These are phyloP conservation scores for Halcyon leucocephala DNA, from an alignment of 2,797 vertebrate species.

Conservation along the genomic window DNA sequence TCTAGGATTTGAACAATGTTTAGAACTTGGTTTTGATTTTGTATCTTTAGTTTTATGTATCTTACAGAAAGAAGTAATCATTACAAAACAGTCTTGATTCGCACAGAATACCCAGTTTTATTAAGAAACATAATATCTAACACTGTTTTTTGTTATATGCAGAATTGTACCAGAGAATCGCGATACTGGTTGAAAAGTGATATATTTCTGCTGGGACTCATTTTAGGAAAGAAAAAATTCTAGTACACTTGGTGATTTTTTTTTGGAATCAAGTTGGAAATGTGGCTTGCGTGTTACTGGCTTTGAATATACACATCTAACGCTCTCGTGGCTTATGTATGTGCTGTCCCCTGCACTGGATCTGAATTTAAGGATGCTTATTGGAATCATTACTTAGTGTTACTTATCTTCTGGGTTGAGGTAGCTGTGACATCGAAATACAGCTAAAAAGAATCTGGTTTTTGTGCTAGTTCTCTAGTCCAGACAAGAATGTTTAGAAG, in stretches of 20 bases:
- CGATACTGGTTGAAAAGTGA: neutral
- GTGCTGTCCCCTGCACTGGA: neutral
- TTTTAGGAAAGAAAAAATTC: neutral
- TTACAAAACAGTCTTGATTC: neutral
- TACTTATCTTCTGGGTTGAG: neutral
- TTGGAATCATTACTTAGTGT: neutral
- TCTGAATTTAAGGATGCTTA: neutral
- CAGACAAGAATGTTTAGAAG: neutral
- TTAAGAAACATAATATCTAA: neutral
- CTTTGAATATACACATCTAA: neutral
- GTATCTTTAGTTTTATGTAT: neutral
- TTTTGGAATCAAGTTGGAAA: neutral
- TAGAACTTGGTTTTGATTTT: neutral
- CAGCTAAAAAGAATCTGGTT: rapidly evolving
- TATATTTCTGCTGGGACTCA: neutral
- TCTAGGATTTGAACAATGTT: neutral
- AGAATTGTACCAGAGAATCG: neutral
- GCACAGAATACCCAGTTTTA: neutral
- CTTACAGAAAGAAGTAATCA: neutral
- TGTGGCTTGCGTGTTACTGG: neutral
- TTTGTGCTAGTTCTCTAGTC: neutral
- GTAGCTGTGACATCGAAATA: neutral
- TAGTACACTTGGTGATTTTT: neutral
- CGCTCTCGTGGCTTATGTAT: neutral
- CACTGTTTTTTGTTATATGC: neutral